Evolutionary conservation across 2,888 invertebrate genomes (phyloP), one percentile per base, ranked within the genome.

Genomic region (Pegoplata infirma): DNA sequence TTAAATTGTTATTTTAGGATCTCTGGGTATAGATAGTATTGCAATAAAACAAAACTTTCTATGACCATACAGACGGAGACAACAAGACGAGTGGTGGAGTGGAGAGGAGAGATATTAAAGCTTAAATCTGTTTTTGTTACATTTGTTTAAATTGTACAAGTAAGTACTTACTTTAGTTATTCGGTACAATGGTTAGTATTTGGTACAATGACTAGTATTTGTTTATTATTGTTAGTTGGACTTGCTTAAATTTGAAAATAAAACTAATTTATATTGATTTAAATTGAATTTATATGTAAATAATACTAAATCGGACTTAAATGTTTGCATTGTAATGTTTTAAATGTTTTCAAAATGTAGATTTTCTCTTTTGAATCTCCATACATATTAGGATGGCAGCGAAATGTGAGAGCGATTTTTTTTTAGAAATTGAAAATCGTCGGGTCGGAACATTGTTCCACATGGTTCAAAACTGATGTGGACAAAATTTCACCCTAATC

Each of bases 1-100:
- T 73, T 58, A 68, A 77, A 77, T 68, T 77, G 77, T 77, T 77
- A 77, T 77, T 73, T 73, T 68, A 64, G 56, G 59, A 77, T 72
- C 55, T 69, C n/a, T n/a, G n/a, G n/a, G n/a, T n/a, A n/a, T n/a
- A n/a, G n/a, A n/a, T n/a, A n/a, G 64, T 21, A 69, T 61, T 69
- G 44, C 63, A 76, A 76, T 76, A 69, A 76, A 76, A 56, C 55
- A 75, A 75, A 75, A 49, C 75, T 61, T 68, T 63, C 7, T 2
- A 63, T 25, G 17, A 14, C 6, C 44, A 40, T 10, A 32, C 3
- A 49, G 19, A 47, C 32, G n/a, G n/a, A n/a, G 6, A 19, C 53
- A 51, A 16, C 36, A 17, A 64, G 36, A 64, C 36, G 8, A 40
- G 8, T 4, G 12, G 32, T n/a, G n/a, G 32, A 32, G 2, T 10